A percentile compares a stretch with the other conserved stretches of the same genome.
Conservation (phyloP, 2,113 vertebrate species). For the Spermophilus dauricus region DNA sequence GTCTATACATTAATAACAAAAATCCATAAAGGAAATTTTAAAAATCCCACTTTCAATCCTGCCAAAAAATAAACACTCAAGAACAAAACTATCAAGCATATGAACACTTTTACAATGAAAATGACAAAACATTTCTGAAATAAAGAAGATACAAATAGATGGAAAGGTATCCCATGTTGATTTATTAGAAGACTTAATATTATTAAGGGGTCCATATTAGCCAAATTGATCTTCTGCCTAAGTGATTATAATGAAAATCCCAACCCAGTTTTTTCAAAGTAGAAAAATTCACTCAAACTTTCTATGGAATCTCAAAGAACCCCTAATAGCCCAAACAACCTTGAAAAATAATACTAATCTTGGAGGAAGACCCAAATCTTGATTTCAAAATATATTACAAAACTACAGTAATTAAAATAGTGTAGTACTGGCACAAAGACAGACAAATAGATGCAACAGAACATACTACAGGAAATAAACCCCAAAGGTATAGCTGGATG, state of each 20-base stretch:
- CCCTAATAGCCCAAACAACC: neutral
- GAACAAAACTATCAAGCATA: neutral
- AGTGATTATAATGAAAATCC: neutral
- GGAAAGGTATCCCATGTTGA: neutral
- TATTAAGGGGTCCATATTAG: neutral
- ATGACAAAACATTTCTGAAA: neutral
- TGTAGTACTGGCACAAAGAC: neutral
- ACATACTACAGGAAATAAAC: neutral
- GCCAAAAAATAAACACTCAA: neutral
- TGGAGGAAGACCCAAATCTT: neutral
- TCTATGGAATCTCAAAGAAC: neutral
- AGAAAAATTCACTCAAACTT: neutral
- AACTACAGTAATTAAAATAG: neutral
- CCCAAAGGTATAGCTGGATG: neutral
- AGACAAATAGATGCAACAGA: neutral
- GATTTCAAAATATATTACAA: neutral
- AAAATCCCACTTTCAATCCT: neutral
- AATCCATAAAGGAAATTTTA: neutral
- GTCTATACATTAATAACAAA: neutral
- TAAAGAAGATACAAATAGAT: neutral
- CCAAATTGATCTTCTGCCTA: neutral
- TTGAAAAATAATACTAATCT: neutral
- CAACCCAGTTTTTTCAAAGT: neutral
- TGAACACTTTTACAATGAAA: neutral
- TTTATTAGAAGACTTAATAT: neutral